phyloP scores from a whole-genome alignment of 2,888 invertebrate genomes.

The Rambutsinella grinnellia region DNA sequence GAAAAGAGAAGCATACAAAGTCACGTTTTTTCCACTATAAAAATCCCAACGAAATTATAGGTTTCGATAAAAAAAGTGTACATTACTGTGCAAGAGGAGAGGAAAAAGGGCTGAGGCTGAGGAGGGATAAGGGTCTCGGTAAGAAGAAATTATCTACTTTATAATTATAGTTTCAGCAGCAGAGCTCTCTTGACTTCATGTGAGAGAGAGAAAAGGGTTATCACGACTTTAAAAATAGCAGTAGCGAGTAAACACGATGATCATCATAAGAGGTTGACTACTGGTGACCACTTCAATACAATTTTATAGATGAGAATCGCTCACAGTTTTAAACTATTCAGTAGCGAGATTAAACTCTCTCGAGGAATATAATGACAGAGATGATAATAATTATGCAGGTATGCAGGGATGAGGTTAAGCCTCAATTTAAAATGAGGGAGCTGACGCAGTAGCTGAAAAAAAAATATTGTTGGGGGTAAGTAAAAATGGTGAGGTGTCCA shows the following conservation, averaged over 20 bases:
- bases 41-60: constrained; percentile 64
- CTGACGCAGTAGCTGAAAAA: neutral
- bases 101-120: too few species aligned
- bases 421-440: neutral
- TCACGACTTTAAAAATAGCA: neutral
- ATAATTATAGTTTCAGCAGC: constrained; percentile 61
- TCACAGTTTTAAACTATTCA: neutral
- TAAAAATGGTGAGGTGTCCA: too few species aligned
- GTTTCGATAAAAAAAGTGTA: constrained; percentile 21
- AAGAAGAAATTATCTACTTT: constrained; percentile 63
- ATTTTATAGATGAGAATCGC: too few species aligned
- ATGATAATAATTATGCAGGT: neutral
- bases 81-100: neutral
- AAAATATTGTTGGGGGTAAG: too few species aligned
- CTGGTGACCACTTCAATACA: too few species aligned
- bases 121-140: too few species aligned
- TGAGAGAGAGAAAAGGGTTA: too few species aligned
- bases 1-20: constrained; percentile 53
- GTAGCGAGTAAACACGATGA: neutral
- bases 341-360: neutral
- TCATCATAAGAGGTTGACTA: too few species aligned
- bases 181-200: too few species aligned
- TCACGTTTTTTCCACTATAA: constrained; percentile 63
- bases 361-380: neutral
- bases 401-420: neutral